A percentile compares a stretch with the other conserved stretches of the same genome.
phyloP scores from a whole-genome alignment of 2,797 vertebrate species.

The Serranus cabrilla region DNA sequence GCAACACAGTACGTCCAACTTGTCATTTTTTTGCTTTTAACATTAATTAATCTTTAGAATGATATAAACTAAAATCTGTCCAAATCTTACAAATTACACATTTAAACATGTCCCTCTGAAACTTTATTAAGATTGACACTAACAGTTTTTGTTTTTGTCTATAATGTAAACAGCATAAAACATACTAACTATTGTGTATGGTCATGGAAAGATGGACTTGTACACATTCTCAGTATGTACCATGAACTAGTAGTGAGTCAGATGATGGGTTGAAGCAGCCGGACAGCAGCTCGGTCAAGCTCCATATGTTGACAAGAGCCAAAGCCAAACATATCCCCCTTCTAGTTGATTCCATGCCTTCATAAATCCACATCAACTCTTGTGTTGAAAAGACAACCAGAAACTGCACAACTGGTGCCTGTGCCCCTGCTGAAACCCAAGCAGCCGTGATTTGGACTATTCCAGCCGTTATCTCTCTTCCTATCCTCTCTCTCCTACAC shows the following conservation, averaged over 20 bases:
- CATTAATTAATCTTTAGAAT: too few relatives aligned
- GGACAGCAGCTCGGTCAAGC: slow-evolving; percentile 52
- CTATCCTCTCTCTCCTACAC: slow-evolving; percentile 37
- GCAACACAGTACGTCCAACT: too few relatives aligned
- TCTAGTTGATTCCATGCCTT: slow-evolving; percentile 51
- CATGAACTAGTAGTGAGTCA: slow-evolving; percentile 44
- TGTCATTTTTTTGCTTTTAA: too few relatives aligned
- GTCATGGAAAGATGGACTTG: slow-evolving; percentile 26
- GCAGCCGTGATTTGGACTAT: slow-evolving; percentile 48
- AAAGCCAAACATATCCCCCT: slow-evolving; percentile 38
- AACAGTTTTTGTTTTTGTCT: background rate
- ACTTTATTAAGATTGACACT: background rate
- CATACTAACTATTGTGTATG: slow-evolving; percentile 13
- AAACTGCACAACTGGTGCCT: slow-evolving; percentile 46
- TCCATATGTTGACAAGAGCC: slow-evolving; percentile 70
- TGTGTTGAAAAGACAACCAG: slow-evolving; percentile 73
- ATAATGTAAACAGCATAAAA: slow-evolving; percentile 2
- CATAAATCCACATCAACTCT: slow-evolving; percentile 71
- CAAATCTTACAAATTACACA: too few relatives aligned
- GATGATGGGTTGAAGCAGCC: slow-evolving; percentile 33
- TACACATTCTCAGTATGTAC: slow-evolving; percentile 11
- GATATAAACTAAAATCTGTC: too few relatives aligned
- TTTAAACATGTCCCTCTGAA: too few relatives aligned
- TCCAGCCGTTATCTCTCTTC: slow-evolving; percentile 72
- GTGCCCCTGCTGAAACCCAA: slow-evolving; percentile 60